Base-by-base conservation (phyloP, 35 echinoderm and acorn worm species). In the Apostichopus californicus region DNA sequence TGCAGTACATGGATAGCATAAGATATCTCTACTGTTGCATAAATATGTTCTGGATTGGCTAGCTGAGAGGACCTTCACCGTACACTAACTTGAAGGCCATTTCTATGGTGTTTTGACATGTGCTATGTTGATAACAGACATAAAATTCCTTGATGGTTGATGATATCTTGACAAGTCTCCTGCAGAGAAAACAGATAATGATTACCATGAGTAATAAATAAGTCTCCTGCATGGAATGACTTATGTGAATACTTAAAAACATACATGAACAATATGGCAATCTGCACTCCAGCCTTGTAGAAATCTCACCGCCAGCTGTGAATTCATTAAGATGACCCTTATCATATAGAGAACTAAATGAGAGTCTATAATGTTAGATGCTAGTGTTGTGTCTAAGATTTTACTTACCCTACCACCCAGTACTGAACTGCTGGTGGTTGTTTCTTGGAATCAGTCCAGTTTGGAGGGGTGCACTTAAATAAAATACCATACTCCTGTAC, bases 381-480 rank as follows among this genome's bases (percentile, higher is more conserved):
- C 34, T 46, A 46, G 34, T 46, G 34, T 46, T 46, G 34, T 46
- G 34, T 46, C 34, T 46, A 46, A 3, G 34, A 46, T 46, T 46
- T 46, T 46, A 92, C 96, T 91, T 81, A 98, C 96, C 96, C 96
- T 65, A 96, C 93, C 60, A 98, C 96, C 96, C 96, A 98, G 55
- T 98, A 98, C 3, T 94, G 93, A 78, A 98, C 93, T 54, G 90
- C 86, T 9, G 94, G 96, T 88, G 96, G 94, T 53, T 92, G 77
- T 77, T 96, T 98, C 92, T 94, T 95, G 72, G 93, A 56, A 87
- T 95, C 94, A 68, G 88, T 66, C 92, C 90, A 94, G 77, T 96
- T 98, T 24, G 90, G 90, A 56, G 96, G 93, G 65, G 89, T 87
- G 90, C 96, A 94, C 81, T 95, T 93, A 59, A 98, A 93, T 57